phyloP scores from a whole-genome alignment of 2,888 invertebrate species.

The Ochropleura plecta region DNA sequence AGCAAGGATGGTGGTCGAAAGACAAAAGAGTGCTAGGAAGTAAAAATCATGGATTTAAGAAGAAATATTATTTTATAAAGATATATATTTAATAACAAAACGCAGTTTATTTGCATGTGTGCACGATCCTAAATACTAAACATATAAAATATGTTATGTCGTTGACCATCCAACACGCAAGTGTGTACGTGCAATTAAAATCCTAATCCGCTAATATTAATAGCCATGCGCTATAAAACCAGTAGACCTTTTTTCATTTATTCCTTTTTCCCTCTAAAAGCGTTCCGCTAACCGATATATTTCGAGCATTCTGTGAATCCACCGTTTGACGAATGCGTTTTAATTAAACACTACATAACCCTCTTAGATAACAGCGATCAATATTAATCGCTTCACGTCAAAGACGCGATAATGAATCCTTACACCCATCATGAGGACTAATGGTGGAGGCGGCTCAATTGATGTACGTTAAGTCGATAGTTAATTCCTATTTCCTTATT shows the following conservation, averaged over 20 bases:
- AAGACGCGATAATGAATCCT: slow-evolving; percentile 47
- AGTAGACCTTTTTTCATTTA: slow-evolving; percentile 9
- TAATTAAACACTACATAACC: slow-evolving; percentile 43
- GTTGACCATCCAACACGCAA: not conserved
- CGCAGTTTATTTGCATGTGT: too few relatives aligned
- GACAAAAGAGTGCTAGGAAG: too few relatives aligned
- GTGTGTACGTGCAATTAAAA: not conserved
- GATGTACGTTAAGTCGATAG: slow-evolving; percentile 28
- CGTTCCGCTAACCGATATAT: slow-evolving; percentile 68
- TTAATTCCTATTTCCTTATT: slow-evolving; percentile 31
- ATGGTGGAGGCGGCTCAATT: slow-evolving; percentile 53
- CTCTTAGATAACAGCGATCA: slow-evolving; percentile 22
- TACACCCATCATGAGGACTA: slow-evolving; percentile 31
- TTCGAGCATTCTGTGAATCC: slow-evolving; percentile 67
- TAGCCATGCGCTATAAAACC: not conserved
- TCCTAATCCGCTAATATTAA: not conserved
- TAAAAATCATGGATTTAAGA: too few relatives aligned
- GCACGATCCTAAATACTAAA: too few relatives aligned
- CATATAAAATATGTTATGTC: too few relatives aligned
- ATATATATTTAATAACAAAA: too few relatives aligned
- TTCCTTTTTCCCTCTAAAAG: slow-evolving; percentile 47
- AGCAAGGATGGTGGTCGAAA: too few relatives aligned
- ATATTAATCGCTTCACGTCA: slow-evolving; percentile 44
- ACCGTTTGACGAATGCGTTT: slow-evolving; percentile 31
- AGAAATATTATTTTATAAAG: too few relatives aligned